Conservation (phyloP, 2,797 vertebrate genomes). For the Gymnoscopelus braueri region DNA sequence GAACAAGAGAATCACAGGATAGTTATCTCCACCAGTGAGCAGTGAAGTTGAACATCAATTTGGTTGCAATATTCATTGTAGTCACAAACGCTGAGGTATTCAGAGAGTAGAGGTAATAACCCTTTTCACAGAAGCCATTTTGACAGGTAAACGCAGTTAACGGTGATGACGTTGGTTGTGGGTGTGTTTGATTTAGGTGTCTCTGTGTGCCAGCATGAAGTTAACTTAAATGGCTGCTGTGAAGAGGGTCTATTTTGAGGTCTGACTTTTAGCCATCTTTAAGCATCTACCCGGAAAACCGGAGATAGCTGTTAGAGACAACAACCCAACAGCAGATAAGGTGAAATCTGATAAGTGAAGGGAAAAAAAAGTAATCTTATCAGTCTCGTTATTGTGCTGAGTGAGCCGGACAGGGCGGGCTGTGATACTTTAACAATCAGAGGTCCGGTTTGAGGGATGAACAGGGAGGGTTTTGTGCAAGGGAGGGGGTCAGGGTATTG, state of each 20-base stretch:
- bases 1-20: not conserved
- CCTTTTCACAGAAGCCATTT: too few species aligned
- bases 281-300: too few species aligned
- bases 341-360: slow-evolving; percentile 44
- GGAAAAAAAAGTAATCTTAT: slow-evolving; percentile 42
- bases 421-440: not conserved
- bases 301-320: too few species aligned
- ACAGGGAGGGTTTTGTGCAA: slow-evolving; percentile 57
- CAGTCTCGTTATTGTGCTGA: slow-evolving; percentile 57
- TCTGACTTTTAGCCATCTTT: too few species aligned
- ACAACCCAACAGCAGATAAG: slow-evolving; percentile 13
- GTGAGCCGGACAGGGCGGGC: slow-evolving; percentile 28
- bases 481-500: slow-evolving; percentile 62
- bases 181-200: too few species aligned
- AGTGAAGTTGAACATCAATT: slow-evolving; percentile 32
- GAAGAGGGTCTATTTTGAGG: too few species aligned
- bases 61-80: slow-evolving; percentile 40
- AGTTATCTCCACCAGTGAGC: slow-evolving; percentile 8
- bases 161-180: too few species aligned
- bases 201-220: too few species aligned
- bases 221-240: too few species aligned
- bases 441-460: slow-evolving; percentile 25
- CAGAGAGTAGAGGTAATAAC: too few species aligned
- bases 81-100: slow-evolving; percentile 7
- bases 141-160: too few species aligned